A percentile compares a stretch with the other conserved stretches of the same genome.
These are phyloP conservation scores for Sitta carolinensis DNA, from an alignment of 2,797 vertebrate species.

Conservation along the genomic window DNA sequence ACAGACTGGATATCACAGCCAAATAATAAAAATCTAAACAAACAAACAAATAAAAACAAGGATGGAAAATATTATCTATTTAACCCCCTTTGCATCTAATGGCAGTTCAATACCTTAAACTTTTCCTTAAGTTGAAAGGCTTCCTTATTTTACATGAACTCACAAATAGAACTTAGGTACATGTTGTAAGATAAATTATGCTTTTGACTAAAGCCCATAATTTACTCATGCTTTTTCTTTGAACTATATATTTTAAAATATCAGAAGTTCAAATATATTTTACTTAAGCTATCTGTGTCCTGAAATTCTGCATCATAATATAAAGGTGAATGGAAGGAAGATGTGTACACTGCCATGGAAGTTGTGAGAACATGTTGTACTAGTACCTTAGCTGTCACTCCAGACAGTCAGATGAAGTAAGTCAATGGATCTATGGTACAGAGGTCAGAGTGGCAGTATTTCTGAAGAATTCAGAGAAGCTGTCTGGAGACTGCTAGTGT, in stretches of 20 bases:
- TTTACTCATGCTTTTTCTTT: neutral
- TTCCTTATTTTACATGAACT: neutral
- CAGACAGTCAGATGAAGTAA: slow-evolving; percentile 69
- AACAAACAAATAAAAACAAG: accelerated
- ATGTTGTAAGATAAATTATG: neutral
- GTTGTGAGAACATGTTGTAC: slow-evolving; percentile 69
- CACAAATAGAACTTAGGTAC: neutral
- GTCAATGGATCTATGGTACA: slow-evolving; percentile 63
- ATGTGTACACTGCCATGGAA: slow-evolving; percentile 47
- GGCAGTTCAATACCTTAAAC: neutral
- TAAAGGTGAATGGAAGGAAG: slow-evolving; percentile 41
- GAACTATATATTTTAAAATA: neutral
- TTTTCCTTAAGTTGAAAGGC: neutral
- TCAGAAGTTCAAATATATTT: neutral
- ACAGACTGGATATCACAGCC: neutral
- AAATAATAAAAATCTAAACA: neutral
- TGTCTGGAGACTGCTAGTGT: slow-evolving; percentile 67
- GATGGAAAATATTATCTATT: neutral
- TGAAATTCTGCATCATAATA: slow-evolving; percentile 52
- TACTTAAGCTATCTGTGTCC: slow-evolving; percentile 1
- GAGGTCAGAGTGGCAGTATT: slow-evolving; percentile 66
- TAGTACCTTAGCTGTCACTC: slow-evolving; percentile 70
- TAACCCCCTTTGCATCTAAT: neutral
- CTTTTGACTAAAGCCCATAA: neutral
- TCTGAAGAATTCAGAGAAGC: slow-evolving; percentile 69